Evolutionary conservation across 2,888 invertebrate species (phyloP), one percentile per base, ranked within the genome.

Genomic region (Scaptomyza tumidula): DNA sequence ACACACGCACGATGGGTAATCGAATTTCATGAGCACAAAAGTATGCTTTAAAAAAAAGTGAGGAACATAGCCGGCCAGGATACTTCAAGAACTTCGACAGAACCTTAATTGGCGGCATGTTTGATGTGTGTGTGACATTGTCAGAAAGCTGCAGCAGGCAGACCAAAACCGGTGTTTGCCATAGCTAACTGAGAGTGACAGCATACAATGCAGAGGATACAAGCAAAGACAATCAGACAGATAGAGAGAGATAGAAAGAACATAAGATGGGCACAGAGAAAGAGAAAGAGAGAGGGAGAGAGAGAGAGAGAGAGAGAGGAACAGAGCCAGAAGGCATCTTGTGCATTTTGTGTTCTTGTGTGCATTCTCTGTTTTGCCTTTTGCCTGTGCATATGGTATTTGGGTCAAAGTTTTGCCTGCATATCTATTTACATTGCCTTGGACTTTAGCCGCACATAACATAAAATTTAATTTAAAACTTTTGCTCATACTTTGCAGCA

Each of bases 391-490:
- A 62, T 53, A 54, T 14, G 63, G 63, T 73, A 85, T 88, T 78
- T 88, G 74, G 85, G 88, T 85, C 85, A 85, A 74, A 71, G 69
- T 70, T 76, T 71, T 76, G 73, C 75, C 83, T 78, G 71, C 79
- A 84, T 70, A 69, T 75, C 65, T 65, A 63, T 65, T 80, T 75
- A 67, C 78, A 75, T 70, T 70, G 59, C 58, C 68, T 64, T 62
- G 80, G 62, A 76, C 64, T 50, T 41, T 59, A 48, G 43, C 35
- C 41, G 60, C 59, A 72, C 71, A 73, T 75, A 68, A 68, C 78
- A 73, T 76, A 71, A 74, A 88, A 86, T 80, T 75, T 80, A 78
- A 86, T 88, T 86, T 80, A 63, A 80, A 85, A 86, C 65, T 86
- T 85, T 78, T 76, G 29, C 77, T 65, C 72, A 46, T 71, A 60